A percentile compares a stretch with the other conserved stretches of the same genome.
Evolutionary conservation across 2,888 invertebrate species (phyloP).

Genomic region (Ichneumoninae sp.): DNA sequence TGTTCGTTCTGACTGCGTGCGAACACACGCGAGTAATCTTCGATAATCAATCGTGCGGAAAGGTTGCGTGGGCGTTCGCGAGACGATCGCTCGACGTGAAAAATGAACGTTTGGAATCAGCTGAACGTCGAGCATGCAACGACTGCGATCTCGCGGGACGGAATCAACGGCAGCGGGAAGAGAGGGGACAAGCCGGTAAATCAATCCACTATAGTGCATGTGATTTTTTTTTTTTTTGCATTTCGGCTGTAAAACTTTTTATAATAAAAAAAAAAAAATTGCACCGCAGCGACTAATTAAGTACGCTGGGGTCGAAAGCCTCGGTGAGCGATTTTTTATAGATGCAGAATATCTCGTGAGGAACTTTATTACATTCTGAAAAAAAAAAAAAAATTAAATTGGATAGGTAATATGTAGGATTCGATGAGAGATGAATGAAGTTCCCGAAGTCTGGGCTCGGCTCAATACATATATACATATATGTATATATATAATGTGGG

Average conservation of each 20-base stretch:
- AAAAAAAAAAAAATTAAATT: not conserved
- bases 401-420: not conserved
- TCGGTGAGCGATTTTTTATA: not conserved
- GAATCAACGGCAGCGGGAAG: constrained; percentile 85
- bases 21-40: not conserved
- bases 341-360: not conserved
- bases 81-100: constrained; percentile 14
- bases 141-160: constrained; percentile 89
- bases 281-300: not conserved
- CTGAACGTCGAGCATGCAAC: constrained; percentile 80
- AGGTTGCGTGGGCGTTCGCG: not conserved
- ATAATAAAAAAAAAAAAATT: not conserved
- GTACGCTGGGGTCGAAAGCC: not conserved
- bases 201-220: constrained; percentile 8
- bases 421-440: constrained; percentile 49
- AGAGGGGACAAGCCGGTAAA: constrained; percentile 72
- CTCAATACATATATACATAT: not conserved
- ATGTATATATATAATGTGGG: not conserved
- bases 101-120: constrained; percentile 80
- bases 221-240: constrained; percentile 13
- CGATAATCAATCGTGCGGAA: constrained; percentile 7
- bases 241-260: not conserved
- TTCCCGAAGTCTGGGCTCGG: not conserved
- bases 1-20: not conserved
- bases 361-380: not conserved